phyloP scores from a whole-genome alignment of 2,113 vertebrate species.

The Pipa parva region DNA sequence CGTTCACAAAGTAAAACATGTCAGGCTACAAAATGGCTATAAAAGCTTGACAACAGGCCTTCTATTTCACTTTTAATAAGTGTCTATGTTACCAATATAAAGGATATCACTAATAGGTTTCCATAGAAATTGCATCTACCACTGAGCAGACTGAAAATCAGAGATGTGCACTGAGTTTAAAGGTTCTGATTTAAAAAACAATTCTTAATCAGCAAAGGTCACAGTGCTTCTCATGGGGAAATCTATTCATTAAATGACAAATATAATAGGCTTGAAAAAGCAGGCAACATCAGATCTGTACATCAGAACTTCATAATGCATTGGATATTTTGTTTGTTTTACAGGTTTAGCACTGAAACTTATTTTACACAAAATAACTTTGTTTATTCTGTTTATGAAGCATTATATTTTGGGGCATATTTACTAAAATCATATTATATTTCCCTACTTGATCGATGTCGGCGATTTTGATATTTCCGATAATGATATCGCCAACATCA shows the following conservation, averaged over 20 bases:
- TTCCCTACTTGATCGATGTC: no score
- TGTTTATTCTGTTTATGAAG: no score
- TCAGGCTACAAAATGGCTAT: not conserved
- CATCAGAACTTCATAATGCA: no score
- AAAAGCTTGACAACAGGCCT: not conserved
- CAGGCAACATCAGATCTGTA: not conserved
- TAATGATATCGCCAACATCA: no score
- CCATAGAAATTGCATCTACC: not conserved
- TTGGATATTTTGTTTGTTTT: no score
- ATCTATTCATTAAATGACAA: not conserved
- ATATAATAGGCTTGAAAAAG: not conserved
- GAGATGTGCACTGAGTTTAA: not conserved
- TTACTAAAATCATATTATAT: no score
- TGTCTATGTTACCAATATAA: not conserved
- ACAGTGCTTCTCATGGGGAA: not conserved
- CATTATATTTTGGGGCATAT: no score
- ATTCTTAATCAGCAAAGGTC: not conserved
- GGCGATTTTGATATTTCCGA: no score
- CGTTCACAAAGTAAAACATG: not conserved
- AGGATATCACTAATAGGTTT: not conserved
- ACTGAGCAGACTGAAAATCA: not conserved
- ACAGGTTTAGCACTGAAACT: no score
- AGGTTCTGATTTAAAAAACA: not conserved
- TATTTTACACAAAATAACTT: no score
- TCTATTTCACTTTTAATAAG: not conserved